Evolutionary conservation across 2,113 vertebrate species (phyloP), one percentile per base, ranked within the genome.

Genomic region (Lates calcarifer): DNA sequence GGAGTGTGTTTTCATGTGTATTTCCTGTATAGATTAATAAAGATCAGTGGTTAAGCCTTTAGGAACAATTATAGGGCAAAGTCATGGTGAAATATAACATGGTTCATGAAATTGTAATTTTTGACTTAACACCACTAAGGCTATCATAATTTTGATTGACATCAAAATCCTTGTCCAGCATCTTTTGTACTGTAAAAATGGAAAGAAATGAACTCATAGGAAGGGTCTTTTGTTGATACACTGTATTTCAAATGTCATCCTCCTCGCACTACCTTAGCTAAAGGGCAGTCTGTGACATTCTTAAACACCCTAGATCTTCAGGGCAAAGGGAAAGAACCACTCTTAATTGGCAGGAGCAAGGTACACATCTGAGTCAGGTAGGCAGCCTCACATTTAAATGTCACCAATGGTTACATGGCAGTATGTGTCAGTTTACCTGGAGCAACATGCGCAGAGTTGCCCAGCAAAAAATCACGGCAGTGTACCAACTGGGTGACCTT

Each of bases 361-460:
- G 80, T 69, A 72, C 74, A 85, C 68, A 69, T 89, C 81, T 63
- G 77, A 89, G 77, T 86, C 79, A 74, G 87, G 81, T 87, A 62
- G 78, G 80, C 90, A 63, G 85, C 53, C 61, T 85, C 61, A 29
- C 79, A 80, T 89, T 93, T 92, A 95, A 94, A 95, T 95, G 92
- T 91, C 94, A 94, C 66, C 65, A 33, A 4, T 58, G 60, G 79
- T 88, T 78, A 89, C 76, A 83, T 45, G 62, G 41, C 18, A 63
- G 60, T 61, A 33, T 79, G 63, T 75, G 87, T 86, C 81, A 39
- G 24, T 79, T 85, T 88, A 84, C 64, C 51, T 43, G 63, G 33
- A 87, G 81, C 81, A 82, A 85, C 83, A 65, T 76, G 66, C 64
- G 53, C 55, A 24, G 51, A 61, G 68, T 62, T 51, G 41, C 64